Base-by-base conservation (phyloP, 2,797 vertebrate genomes). In the Bradypodion pumilum region DNA sequence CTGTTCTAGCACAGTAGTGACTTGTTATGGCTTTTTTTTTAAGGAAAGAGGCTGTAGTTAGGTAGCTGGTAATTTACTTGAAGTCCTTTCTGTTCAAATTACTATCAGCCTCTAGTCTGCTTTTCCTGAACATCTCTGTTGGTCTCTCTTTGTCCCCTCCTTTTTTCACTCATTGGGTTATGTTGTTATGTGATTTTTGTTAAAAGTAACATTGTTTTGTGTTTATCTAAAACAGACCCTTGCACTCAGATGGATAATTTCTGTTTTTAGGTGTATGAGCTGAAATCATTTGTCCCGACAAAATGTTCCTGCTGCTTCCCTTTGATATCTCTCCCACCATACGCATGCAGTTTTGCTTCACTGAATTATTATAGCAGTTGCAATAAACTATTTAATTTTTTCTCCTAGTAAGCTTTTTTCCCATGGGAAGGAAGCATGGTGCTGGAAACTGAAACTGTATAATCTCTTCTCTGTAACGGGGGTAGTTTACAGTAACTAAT, bases 341-440 rank as follows among this genome's bases (percentile, higher is more conserved):
- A 93, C 90, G 89, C 92, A 92, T 94, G 90, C 90, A 91, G 82
- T 95, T 81, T 94, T 89, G 90, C 92, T 94, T 94, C 93, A 92
- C 85, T 93, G 92, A 95, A 93, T 94, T 95, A 94, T 92, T 95
- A 84, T 91, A 92, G 90, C 90, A 90, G 89, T 93, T 94, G 92
- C 92, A 94, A 86, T 94, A 94, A 91, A 91, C 92, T 88, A 90
- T 92, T 86, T 93, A 89, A 93, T 85, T 78, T 94, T 92, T 86
- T 92, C 76, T 89, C 92, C 92, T 86, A 86, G 92, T 93, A 85
- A 84, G 84, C 35, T 87, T 74, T 83, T 92, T 90, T 80, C 90
- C 88, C 87, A 80, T 0, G 2, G 87, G 88, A 83, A 87, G 78
- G 85, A 88, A 86, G 81, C 83, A 68, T 80, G 85, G 70, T 60